Evolutionary conservation across 2,888 invertebrate species (phyloP), one percentile per base, ranked within the genome.

Genomic region (Sipunculus nudus): DNA sequence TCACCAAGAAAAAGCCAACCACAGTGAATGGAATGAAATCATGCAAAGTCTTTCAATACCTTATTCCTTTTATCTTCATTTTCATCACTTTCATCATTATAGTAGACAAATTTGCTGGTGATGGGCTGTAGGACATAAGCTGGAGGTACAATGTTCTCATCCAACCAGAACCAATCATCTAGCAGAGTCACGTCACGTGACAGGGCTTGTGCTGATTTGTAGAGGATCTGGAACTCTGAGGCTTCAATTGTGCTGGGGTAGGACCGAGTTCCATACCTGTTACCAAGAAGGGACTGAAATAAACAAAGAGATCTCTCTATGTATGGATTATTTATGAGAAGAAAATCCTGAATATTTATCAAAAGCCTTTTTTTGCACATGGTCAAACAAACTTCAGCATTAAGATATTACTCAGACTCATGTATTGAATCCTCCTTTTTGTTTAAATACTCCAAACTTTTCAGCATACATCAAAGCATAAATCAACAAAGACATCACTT

Each of bases 61-160:
- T 74, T 67, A 49, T 73, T 61, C 31, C 62, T 59, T 4, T 59
- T 48, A 6, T 59, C 55, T 45, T 61, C 29, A 53, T 76, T 72
- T 16, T 70, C 65, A 10, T 73, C 70, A n/a, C 69, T 54, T 28
- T 65, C 57, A 58, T 77, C 74, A 45, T 69, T 70, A 52, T 72
- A 77, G 32, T 71, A 59, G 21, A 72, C 73, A n/a, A 73, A 70
- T 26, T 71, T 58, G 25, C 68, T 63, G 54, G 86, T 86, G 61
- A 87, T 87, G 40, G 88, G 87, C 73, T 87, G 90, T 54, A 93
- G 86, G 39, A 91, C 87, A 84, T 91, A 92, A 81, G 91, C 91
- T 28, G 91, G 89, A 28, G 92, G 92, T 69, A 89, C 88, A 53
- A 90, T 89, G 47, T 89, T 89, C 67, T 87, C 87, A 79, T 93